A percentile compares a stretch with the other conserved stretches of the same genome.
Evolutionary conservation across 2,113 vertebrate genomes (phyloP).

Genomic region (Rattus rattus): DNA sequence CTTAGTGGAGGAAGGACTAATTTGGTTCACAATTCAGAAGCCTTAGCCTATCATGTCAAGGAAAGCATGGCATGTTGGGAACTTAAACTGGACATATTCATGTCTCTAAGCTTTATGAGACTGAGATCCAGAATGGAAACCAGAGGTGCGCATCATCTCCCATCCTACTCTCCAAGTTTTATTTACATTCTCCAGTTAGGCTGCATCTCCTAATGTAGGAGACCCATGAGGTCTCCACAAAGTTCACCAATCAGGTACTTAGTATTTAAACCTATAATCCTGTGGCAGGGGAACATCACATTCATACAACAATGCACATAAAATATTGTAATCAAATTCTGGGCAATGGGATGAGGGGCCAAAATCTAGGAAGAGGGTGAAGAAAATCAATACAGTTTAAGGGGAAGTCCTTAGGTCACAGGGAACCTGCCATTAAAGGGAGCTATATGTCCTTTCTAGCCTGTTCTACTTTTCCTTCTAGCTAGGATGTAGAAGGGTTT

Average conservation of each 20-base stretch:
- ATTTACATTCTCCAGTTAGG: not conserved
- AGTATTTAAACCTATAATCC: not conserved
- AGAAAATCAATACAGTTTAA: not conserved
- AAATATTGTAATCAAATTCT: not conserved
- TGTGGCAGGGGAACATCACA: not conserved
- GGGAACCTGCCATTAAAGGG: not conserved
- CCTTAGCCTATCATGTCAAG: not conserved
- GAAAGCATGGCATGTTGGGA: not conserved
- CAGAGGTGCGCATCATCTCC: not conserved
- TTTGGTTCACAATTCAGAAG: not conserved
- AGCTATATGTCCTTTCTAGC: too few species aligned
- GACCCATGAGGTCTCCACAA: not conserved
- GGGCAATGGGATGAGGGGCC: too few species aligned
- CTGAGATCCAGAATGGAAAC: not conserved
- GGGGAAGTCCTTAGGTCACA: not conserved
- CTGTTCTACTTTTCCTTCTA: not conserved
- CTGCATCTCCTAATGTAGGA: not conserved
- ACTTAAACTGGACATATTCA: not conserved
- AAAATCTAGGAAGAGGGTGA: not conserved
- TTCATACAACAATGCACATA: not conserved
- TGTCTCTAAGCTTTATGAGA: rapidly evolving
- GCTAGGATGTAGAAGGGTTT: not conserved
- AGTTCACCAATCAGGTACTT: not conserved
- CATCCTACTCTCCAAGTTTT: not conserved
- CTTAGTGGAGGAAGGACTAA: not conserved